Evolutionary conservation across 2,888 invertebrate genomes (phyloP), one percentile per base, ranked within the genome.

Genomic region (Ditula angustiorana): DNA sequence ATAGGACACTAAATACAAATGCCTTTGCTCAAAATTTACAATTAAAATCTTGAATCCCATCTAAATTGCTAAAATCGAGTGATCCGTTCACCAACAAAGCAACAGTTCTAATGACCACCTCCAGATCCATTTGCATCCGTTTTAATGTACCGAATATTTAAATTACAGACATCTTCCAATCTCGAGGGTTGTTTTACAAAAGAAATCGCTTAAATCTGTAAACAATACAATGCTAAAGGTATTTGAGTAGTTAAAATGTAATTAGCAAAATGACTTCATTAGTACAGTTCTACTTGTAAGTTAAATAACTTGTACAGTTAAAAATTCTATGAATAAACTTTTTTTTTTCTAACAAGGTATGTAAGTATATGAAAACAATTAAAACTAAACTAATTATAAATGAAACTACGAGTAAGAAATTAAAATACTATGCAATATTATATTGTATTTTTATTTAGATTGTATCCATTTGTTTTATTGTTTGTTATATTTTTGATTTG

Each of bases 31-130:
- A 1, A 8, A 49, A 49, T 49, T 49, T 49, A 49, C 26, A 49
- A 49, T 49, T 49, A 26, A 49, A 49, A 49, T 49, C 26, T 16
- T 8, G 8, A 49, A 49, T 49, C n/a, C n/a, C n/a, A n/a, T n/a
- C 49, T 49, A n/a, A 49, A 49, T 26, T 13, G 13, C 49, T 49
- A 26, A 53, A 52, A 11, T 3, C 10, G 21, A 33, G 21, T 19
- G 33, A 21, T 11, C 30, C 50, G 1, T 50, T 19, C 30, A 50
- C 49, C 26, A 23, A 5, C 13, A 47, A 0, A 1, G 49, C 19
- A 41, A 21, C 21, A 19, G 19, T 49, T 33, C 53, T 53, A 53
- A 33, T 53, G 50, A 53, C 33, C 33, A 53, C 23, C 10, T 35
- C 33, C 23, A 35, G 23, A 2, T 23, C 3, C 52, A 52, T 49